Base-by-base conservation (phyloP, 2,797 vertebrate genomes). In the Semaprochilodus insignis region DNA sequence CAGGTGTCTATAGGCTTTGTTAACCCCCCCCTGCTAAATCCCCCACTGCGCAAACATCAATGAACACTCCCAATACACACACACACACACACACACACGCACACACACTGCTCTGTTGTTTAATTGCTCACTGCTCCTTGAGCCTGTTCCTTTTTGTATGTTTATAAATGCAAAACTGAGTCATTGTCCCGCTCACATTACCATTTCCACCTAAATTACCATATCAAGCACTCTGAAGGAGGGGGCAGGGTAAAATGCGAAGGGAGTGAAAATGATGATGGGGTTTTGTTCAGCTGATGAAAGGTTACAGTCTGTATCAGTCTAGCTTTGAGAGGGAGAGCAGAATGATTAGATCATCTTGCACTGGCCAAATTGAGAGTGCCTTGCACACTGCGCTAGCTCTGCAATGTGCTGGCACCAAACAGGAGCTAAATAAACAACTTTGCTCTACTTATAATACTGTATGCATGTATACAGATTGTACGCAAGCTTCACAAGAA, bases 201-300 rank as follows among this genome's bases (percentile, higher is more conserved):
- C 66, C 57, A 83, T 78, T 81, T 81, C 81, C 82, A 48, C 19
- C 31, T 40, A 27, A 17, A 87, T 87, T 88, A 83, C 70, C 81
- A 86, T 81, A 81, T 85, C 83, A 86, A 85, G 85, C 55, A 4
- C 34, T 23, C 55, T 25, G 59, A 73, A 62, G 63, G 27, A 63
- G 62, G 55, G 74, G 27, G 44, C 44, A 70, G 73, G 65, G 70
- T 44, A 52, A 72, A 57, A 76, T 79, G 57, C 65, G 51, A 36
- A 67, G 25, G 62, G 75, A 63, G 74, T 52, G 25, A 23, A 78
- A 70, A 78, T 75, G 72, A 59, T 48, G 52, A 57, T 77, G 10
- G 6, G 59, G 57, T 67, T 59, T 84, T 82, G 72, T 78, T 76
- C 23, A 55, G 36, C 21, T 70, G 36, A 79, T 82, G 34, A 82